Evolutionary conservation across 2,888 invertebrate species (phyloP).

Genomic region (Cephalotes varians): DNA sequence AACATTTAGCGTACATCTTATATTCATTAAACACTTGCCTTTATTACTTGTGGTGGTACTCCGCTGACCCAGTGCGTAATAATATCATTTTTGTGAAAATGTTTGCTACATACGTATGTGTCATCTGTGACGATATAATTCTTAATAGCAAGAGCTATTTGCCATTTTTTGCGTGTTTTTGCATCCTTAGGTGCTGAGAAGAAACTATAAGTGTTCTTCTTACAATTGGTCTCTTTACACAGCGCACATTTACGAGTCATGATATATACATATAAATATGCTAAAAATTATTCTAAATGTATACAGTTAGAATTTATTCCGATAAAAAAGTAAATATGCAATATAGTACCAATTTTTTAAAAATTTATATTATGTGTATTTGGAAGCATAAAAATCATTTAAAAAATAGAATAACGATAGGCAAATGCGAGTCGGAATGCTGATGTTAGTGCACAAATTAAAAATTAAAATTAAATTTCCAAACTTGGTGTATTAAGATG

Average conservation of each 20-base stretch:
- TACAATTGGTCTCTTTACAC: constrained; percentile 83
- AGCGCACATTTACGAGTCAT: constrained; percentile 84
- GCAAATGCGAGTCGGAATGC: no score
- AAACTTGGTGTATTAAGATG: no score
- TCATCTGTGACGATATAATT: constrained; percentile 81
- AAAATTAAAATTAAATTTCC: no score
- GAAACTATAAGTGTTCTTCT: constrained; percentile 82
- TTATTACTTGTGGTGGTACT: constrained; percentile 82
- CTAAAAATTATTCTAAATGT: constrained; percentile 43
- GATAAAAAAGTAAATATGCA: no score
- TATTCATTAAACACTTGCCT: constrained; percentile 73
- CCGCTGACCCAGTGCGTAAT: constrained; percentile 84
- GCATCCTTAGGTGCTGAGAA: constrained; percentile 84
- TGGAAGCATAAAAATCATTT: no score
- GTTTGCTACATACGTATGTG: constrained; percentile 83
- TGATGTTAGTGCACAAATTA: no score
- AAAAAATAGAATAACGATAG: no score
- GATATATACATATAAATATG: constrained; percentile 32
- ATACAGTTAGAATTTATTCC: background rate
- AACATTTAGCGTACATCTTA: background rate
- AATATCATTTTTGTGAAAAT: constrained; percentile 81
- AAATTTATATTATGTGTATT: no score
- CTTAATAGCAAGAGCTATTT: constrained; percentile 80
- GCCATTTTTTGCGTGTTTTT: constrained; percentile 81
- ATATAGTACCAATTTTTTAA: no score